A percentile compares a stretch with the other conserved stretches of the same genome.
These are phyloP conservation scores for Oenanthe melanoleuca DNA, from an alignment of 2,113 vertebrate genomes.

Conservation along the genomic window DNA sequence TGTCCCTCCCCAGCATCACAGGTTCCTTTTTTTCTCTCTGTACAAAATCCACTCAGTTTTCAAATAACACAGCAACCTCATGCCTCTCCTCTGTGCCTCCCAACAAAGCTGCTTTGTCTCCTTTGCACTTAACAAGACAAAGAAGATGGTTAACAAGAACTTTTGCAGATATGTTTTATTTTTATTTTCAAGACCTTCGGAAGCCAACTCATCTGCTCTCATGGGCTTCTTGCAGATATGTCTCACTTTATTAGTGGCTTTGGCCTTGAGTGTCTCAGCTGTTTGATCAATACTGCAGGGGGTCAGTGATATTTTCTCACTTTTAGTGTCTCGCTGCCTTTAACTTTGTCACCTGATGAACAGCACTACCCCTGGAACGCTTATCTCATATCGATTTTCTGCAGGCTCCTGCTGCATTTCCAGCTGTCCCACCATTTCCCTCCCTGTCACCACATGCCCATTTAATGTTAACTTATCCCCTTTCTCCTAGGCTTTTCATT, in stretches of 20 bases:
- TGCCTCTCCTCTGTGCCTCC: neutral
- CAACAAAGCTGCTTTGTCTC: neutral
- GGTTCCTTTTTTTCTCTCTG: neutral
- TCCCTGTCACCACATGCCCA: conserved; percentile 85
- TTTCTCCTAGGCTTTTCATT: conserved; percentile 39
- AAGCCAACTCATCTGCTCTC: conserved; percentile 70
- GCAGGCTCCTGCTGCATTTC: conserved; percentile 75
- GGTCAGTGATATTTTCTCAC: conserved; percentile 94
- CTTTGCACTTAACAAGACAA: conserved; percentile 60
- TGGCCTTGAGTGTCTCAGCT: conserved; percentile 93
- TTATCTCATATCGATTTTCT: conserved; percentile 99
- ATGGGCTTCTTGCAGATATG: conserved; percentile 80
- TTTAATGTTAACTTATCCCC: conserved; percentile 89
- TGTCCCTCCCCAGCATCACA: neutral
- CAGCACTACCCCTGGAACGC: conserved; percentile 89
- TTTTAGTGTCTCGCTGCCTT: conserved; percentile 90
- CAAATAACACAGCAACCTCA: neutral
- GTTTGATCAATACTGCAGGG: conserved; percentile 95
- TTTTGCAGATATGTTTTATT: conserved; percentile 71
- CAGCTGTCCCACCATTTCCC: conserved; percentile 80
- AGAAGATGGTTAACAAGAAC: conserved; percentile 77
- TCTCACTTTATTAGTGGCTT: conserved; percentile 99
- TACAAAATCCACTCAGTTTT: neutral
- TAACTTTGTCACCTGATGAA: conserved; percentile 98
- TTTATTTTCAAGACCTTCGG: conserved; percentile 78